Evolutionary conservation across 2,888 invertebrate species (phyloP).

Genomic region (Drosophila longiperda): DNA sequence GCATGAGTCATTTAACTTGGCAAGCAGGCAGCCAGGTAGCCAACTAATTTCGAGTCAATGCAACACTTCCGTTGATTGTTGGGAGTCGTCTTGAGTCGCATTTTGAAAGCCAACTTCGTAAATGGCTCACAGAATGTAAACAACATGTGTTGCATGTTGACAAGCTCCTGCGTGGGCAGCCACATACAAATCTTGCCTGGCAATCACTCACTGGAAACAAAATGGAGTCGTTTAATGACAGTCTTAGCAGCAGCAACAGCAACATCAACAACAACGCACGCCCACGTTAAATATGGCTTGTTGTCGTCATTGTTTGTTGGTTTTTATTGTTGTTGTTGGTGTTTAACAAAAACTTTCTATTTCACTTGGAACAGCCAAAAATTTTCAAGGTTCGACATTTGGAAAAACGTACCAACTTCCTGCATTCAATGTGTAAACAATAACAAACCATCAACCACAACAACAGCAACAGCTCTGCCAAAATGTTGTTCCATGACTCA

Average conservation of each 20-base stretch:
- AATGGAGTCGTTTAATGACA: conserved; percentile 74
- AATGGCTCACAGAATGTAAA: conserved; percentile 41
- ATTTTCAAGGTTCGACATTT: conserved; percentile 71
- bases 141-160: conserved; percentile 41
- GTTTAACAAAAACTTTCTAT: conserved; percentile 68
- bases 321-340: conserved; percentile 17
- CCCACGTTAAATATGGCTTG: conserved; percentile 39
- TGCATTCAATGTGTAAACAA: conserved; percentile 50
- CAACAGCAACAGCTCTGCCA: conserved; percentile 24
- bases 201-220: conserved; percentile 69
- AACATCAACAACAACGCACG: conserved; percentile 31
- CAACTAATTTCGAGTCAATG: conserved; percentile 65
- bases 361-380: conserved; percentile 57
- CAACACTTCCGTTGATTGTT: conserved; percentile 63
- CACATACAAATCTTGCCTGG: conserved; percentile 24
- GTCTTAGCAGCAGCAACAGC: conserved; percentile 20
- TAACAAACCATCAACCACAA: conserved; percentile 13
- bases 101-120: conserved; percentile 22
- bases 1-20: conserved; percentile 68
- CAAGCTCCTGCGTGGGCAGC: conserved; percentile 62
- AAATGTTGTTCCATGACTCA: conserved; percentile 61
- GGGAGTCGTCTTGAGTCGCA: conserved; percentile 1
- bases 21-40: conserved; percentile 28
- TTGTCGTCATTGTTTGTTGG: conserved; percentile 24
- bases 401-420: conserved; percentile 50